A percentile compares a stretch with the other conserved stretches of the same genome.
Evolutionary conservation across 2,888 invertebrate genomes (phyloP).

Genomic region (Hermodice carunculata): DNA sequence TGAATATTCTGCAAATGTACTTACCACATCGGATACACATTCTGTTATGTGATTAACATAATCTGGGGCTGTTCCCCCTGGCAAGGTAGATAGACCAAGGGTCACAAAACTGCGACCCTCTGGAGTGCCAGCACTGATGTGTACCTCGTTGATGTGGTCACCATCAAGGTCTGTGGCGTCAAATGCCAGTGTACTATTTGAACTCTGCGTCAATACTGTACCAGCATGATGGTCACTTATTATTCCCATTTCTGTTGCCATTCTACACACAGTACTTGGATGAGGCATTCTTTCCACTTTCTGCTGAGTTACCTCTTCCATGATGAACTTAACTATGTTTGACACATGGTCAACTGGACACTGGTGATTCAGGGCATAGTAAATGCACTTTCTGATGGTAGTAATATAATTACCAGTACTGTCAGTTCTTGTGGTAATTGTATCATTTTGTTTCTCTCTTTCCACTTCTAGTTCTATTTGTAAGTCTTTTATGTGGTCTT

Average conservation of each 20-base stretch:
- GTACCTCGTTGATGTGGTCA: neutral
- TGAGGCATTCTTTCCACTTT: neutral
- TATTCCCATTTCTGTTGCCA: neutral
- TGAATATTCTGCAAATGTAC: neutral
- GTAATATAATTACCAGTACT: too few relatives aligned
- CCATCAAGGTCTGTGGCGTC: constrained; percentile 1
- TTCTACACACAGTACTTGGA: neutral
- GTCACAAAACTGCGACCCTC: neutral
- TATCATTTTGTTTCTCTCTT: too few relatives aligned
- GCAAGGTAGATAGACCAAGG: neutral
- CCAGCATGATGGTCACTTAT: neutral
- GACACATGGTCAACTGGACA: too few relatives aligned
- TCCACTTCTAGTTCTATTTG: too few relatives aligned
- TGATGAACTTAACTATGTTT: too few relatives aligned
- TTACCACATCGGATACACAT: neutral
- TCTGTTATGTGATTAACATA: neutral
- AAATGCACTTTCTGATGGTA: too few relatives aligned
- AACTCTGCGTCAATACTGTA: neutral
- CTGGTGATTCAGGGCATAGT: too few relatives aligned
- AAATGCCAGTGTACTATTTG: neutral
- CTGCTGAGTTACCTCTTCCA: too few relatives aligned
- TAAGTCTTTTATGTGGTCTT: too few relatives aligned
- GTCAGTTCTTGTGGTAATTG: too few relatives aligned
- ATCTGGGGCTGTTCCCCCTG: neutral
- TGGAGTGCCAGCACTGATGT: neutral